phyloP scores from a whole-genome alignment of 2,113 vertebrate species.

The Acrocephalus arundinaceus region DNA sequence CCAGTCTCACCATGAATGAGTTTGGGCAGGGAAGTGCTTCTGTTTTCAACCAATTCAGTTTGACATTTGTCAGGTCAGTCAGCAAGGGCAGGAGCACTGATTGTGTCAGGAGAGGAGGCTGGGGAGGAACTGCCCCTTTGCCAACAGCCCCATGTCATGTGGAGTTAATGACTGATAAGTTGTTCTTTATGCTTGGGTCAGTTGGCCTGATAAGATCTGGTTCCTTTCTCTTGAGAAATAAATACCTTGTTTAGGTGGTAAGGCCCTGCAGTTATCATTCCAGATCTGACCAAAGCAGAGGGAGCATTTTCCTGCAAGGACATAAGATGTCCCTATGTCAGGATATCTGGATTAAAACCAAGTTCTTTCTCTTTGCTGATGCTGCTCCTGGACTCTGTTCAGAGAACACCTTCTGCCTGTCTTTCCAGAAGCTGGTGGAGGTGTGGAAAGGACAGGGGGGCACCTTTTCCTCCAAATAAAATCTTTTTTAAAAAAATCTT shows the following conservation, averaged over 20 bases:
- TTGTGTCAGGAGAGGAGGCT: background rate
- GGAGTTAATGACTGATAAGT: slow-evolving; percentile 4
- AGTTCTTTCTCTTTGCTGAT: background rate
- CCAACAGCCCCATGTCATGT: background rate
- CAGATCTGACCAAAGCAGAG: background rate
- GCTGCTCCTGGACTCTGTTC: background rate
- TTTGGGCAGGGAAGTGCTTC: background rate
- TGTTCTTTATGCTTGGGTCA: background rate
- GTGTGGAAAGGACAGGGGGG: background rate
- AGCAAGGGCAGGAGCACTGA: background rate
- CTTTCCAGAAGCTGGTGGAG: background rate
- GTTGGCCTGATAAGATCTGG: background rate
- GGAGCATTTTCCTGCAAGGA: background rate
- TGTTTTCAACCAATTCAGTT: background rate
- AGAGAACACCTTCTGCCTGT: background rate
- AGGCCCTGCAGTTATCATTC: background rate
- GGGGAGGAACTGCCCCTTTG: background rate
- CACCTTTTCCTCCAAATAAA: background rate
- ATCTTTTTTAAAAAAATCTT: too few relatives aligned
- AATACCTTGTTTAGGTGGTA: background rate
- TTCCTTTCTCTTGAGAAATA: slow-evolving; percentile 21
- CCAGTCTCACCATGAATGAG: background rate
- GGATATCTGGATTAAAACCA: background rate
- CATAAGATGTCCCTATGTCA: background rate
- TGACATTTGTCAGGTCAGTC: background rate